A percentile compares a stretch with the other conserved stretches of the same genome.
Conservation (phyloP, 1,140 invertebrate genomes). For the Zeugodacus cucurbitae region DNA sequence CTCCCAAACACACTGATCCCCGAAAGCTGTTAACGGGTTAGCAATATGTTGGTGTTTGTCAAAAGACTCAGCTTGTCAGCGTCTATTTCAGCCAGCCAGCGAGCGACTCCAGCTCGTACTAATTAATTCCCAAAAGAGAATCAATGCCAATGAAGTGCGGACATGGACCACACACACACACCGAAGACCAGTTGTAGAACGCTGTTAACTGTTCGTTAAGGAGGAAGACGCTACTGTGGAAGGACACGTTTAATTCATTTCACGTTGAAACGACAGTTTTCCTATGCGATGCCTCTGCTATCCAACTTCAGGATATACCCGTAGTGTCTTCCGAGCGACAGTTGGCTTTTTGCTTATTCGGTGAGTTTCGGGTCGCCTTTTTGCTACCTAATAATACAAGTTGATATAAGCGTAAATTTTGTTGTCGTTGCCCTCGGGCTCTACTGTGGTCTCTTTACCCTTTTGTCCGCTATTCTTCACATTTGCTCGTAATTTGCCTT, state of each 20-base stretch:
- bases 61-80: background rate
- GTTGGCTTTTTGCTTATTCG: background rate
- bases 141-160: background rate
- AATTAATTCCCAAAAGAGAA: conserved; percentile 41
- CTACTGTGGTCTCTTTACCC: background rate
- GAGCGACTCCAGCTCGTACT: background rate
- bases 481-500: background rate
- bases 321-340: background rate
- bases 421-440: background rate
- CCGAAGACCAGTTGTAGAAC: too few species aligned
- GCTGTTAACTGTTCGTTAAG: too few species aligned
- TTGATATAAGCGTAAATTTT: conserved; percentile 14
- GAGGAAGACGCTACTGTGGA: background rate
- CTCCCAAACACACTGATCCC: background rate
- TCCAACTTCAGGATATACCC: background rate
- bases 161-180: background rate
- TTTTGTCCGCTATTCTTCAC: background rate
- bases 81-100: background rate
- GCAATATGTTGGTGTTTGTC: background rate
- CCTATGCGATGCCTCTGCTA: background rate
- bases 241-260: conserved; percentile 10
- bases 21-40: background rate
- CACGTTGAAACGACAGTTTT: conserved; percentile 26
- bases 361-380: background rate
- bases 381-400: conserved; percentile 23